Percentiles rank a stretch among this genome's conserved stretches.
These are phyloP conservation scores for Zophobas morio DNA, from an alignment of 1,140 invertebrate species.

Conservation along the genomic window DNA sequence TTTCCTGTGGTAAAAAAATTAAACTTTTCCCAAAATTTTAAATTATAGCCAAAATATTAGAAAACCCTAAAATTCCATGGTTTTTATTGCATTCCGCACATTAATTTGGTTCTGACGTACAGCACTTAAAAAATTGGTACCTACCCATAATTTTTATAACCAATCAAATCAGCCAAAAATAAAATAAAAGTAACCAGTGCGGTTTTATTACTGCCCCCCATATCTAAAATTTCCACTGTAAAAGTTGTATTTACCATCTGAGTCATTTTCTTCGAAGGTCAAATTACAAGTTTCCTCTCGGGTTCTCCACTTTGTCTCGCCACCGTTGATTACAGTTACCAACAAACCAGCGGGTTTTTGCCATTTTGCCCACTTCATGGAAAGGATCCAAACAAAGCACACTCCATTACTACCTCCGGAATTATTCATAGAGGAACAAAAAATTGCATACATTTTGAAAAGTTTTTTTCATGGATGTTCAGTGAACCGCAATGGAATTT, in stretches of 20 bases:
- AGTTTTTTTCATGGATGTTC: not conserved
- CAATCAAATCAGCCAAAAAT: not conserved
- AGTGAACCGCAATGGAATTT: not conserved
- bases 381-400: not conserved
- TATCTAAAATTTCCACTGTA: conserved; percentile 24
- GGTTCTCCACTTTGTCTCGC: conserved; percentile 11
- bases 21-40: too few species aligned
- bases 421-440: not conserved
- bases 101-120: not conserved
- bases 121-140: not conserved
- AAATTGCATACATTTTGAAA: not conserved
- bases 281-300: conserved; percentile 15
- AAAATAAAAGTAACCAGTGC: not conserved
- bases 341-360: conserved; percentile 12
- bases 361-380: not conserved
- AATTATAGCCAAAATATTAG: too few species aligned
- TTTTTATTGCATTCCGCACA: not conserved
- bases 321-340: not conserved
- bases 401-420: not conserved
- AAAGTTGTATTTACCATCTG: conserved; percentile 27
- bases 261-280: conserved; percentile 38
- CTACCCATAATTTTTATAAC: not conserved
- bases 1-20: too few species aligned
- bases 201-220: not conserved
- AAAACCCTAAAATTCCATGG: too few species aligned